Percentiles rank a stretch among this genome's conserved stretches.
phyloP scores from a whole-genome alignment of 2,113 vertebrate genomes.

The Conger conger region DNA sequence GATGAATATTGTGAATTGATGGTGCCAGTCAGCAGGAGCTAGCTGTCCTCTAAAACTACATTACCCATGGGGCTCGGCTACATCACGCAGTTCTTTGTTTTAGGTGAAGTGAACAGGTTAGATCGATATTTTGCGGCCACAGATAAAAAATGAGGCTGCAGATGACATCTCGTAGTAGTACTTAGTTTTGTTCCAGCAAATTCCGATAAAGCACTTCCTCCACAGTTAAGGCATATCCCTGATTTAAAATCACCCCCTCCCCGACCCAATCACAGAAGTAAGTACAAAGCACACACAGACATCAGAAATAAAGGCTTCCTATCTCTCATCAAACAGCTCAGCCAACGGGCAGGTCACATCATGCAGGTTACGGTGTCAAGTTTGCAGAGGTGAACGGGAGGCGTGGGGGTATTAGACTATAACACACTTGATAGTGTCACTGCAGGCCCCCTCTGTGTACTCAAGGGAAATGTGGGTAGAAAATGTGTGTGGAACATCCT shows the following conservation, averaged over 20 bases:
- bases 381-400: conserved; percentile 4
- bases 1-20: not conserved
- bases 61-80: conserved; percentile 57
- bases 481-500: not conserved
- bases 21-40: conserved; percentile 33
- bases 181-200: conserved; percentile 40
- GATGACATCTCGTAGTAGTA: conserved; percentile 40
- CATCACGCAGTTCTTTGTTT: conserved; percentile 43
- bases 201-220: not conserved
- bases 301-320: not conserved
- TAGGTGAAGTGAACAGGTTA: conserved; percentile 37
- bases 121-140: conserved; percentile 68
- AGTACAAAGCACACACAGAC: not conserved
- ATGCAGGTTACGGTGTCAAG: not conserved
- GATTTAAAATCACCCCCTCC: not conserved
- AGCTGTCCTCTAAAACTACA: conserved; percentile 57
- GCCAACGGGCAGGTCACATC: not conserved
- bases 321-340: not conserved
- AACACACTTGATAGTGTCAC: not conserved
- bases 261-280: not conserved
- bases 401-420: not conserved
- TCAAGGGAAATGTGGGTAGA: not conserved
- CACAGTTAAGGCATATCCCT: not conserved
- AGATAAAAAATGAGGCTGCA: conserved; percentile 67
- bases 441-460: not conserved